Evolutionary conservation across 2,888 invertebrate genomes (phyloP).

Genomic region (Rhagonycha fulva): DNA sequence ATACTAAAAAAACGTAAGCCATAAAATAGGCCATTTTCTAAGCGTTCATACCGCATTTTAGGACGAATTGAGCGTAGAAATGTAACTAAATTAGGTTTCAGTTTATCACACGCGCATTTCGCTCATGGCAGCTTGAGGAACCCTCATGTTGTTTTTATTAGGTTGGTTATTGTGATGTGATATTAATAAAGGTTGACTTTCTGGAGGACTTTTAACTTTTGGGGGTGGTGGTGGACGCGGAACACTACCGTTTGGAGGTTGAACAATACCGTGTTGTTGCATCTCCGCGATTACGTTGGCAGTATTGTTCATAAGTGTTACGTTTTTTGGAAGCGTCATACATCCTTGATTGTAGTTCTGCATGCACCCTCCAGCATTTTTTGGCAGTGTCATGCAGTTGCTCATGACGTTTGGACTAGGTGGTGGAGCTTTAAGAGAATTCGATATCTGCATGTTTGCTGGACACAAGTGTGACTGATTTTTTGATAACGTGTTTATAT

Average conservation of each 20-base stretch:
- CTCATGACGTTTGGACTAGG: conserved; percentile 62
- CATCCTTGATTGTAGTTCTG: conserved; percentile 45
- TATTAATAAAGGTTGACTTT: conserved; percentile 60
- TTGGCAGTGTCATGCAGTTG: conserved; percentile 57
- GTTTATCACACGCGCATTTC: conserved; percentile 87
- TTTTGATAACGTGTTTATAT: conserved; percentile 59
- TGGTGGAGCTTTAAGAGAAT: conserved; percentile 66
- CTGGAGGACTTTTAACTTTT: conserved; percentile 61
- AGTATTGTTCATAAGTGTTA: conserved; percentile 57
- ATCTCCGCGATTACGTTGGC: conserved; percentile 61
- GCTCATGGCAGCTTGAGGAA: conserved; percentile 83
- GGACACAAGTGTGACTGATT: conserved; percentile 61
- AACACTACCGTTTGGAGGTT: conserved; percentile 64
- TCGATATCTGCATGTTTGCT: conserved; percentile 53
- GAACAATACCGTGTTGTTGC: conserved; percentile 63
- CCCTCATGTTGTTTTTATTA: conserved; percentile 61
- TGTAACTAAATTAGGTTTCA: conserved; percentile 22
- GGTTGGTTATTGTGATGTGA: conserved; percentile 53
- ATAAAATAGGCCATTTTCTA: conserved; percentile 36
- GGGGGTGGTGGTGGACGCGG: conserved; percentile 64
- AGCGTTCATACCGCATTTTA: conserved; percentile 31
- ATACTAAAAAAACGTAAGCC: conserved; percentile 36
- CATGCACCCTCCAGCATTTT: conserved; percentile 56
- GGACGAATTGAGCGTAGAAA: conserved; percentile 41
- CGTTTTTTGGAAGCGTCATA: conserved; percentile 66